These are phyloP conservation scores for Cichladusa arquata DNA, from an alignment of 2,113 vertebrate genomes.

Conservation along the genomic window DNA sequence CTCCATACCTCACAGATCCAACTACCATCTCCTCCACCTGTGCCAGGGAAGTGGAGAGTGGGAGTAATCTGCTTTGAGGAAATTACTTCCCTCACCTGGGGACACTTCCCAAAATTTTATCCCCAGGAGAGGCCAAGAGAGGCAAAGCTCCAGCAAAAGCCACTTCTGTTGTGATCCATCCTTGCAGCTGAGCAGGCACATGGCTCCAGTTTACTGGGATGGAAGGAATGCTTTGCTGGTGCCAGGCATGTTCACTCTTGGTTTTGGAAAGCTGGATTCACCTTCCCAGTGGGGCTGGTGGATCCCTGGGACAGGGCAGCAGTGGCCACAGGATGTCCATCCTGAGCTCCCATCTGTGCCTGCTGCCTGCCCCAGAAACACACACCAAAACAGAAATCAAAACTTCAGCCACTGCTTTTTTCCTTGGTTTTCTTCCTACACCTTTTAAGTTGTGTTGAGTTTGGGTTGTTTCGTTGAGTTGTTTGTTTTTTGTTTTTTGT, in stretches of 20 bases:
- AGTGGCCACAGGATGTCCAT: not conserved
- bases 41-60: not conserved
- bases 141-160: fast-evolving
- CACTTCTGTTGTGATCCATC: fast-evolving
- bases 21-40: not conserved
- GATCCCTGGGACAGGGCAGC: not conserved
- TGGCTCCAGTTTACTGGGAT: fast-evolving
- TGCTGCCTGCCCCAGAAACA: not conserved
- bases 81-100: not conserved
- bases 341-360: not conserved
- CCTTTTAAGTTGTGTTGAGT: not conserved
- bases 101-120: not conserved
- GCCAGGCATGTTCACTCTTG: not conserved
- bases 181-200: not conserved
- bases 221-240: not conserved
- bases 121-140: not conserved
- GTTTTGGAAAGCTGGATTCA: not conserved
- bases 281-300: not conserved
- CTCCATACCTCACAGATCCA: not conserved
- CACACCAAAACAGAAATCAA: not conserved
- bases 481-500: fast-evolving
- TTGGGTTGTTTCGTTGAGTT: not conserved
- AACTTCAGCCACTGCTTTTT: not conserved
- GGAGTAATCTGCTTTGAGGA: not conserved
- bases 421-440: not conserved